Conservation (phyloP, 2,888 invertebrate genomes). For the Platerodrilus igneus region DNA sequence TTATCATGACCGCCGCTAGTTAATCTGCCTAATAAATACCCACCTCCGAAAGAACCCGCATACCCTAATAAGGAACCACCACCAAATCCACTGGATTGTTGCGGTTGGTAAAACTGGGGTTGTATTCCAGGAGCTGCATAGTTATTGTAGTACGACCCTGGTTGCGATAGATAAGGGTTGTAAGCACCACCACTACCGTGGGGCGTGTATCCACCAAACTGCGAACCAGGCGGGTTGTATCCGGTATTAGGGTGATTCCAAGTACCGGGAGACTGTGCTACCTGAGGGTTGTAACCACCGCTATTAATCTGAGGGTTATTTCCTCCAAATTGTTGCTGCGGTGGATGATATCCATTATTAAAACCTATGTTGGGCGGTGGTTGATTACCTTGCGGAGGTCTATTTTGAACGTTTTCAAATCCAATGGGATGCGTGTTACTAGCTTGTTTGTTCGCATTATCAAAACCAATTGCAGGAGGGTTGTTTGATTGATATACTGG, state of each 20-base stretch:
- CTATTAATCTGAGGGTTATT: conserved; percentile 3
- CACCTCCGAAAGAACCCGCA: conserved; percentile 15
- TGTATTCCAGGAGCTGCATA: conserved; percentile 4
- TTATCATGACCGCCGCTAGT: conserved; percentile 9
- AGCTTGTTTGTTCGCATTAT: too few relatives aligned
- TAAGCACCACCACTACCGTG: not conserved
- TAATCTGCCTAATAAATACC: conserved; percentile 15
- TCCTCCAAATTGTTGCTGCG: not conserved
- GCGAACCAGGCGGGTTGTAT: too few relatives aligned
- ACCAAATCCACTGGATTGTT: conserved; percentile 16
- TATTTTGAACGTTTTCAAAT: conserved; percentile 8
- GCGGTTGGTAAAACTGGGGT: conserved; percentile 17
- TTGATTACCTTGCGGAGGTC: conserved; percentile 5
- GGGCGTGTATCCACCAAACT: not conserved
- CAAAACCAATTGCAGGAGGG: too few relatives aligned
- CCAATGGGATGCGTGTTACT: not conserved
- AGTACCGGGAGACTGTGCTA: not conserved
- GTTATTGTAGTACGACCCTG: conserved; percentile 14
- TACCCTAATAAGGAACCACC: conserved; percentile 14
- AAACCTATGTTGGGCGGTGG: conserved; percentile 5
- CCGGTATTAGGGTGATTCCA: not conserved
- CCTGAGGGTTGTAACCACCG: not conserved
- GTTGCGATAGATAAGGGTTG: conserved; percentile 4
- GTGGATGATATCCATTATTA: too few relatives aligned
- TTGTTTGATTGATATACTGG: too few relatives aligned